phyloP scores from a whole-genome alignment of 2,888 invertebrate genomes.

The Dione juno region DNA sequence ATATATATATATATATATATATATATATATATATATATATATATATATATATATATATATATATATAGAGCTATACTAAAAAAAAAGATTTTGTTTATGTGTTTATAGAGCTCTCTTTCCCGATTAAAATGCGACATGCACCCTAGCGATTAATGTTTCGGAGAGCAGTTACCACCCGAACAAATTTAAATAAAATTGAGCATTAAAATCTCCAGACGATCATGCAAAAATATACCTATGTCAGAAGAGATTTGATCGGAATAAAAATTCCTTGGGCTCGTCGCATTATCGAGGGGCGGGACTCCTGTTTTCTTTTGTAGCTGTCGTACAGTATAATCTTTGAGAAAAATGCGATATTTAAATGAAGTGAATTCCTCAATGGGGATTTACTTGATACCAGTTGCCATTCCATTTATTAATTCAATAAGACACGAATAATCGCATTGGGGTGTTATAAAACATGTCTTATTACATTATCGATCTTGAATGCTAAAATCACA shows the following conservation, averaged over 20 bases:
- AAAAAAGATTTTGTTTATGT: not conserved
- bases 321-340: slow-evolving; percentile 84
- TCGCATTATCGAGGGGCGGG: slow-evolving; percentile 81
- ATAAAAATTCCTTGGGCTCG: slow-evolving; percentile 82
- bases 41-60: too few relatives aligned
- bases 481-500: slow-evolving; percentile 1
- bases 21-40: too few relatives aligned
- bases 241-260: slow-evolving; percentile 82
- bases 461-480: slow-evolving; percentile 52
- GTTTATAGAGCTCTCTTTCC: not conserved
- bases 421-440: slow-evolving; percentile 59
- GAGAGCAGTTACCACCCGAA: slow-evolving; percentile 75
- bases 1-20: too few relatives aligned
- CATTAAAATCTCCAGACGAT: slow-evolving; percentile 81
- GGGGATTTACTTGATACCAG: slow-evolving; percentile 73
- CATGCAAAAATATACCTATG: slow-evolving; percentile 82
- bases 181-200: slow-evolving; percentile 83
- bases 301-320: slow-evolving; percentile 83
- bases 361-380: slow-evolving; percentile 80
- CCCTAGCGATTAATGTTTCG: slow-evolving; percentile 77
- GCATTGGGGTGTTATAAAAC: slow-evolving; percentile 52
- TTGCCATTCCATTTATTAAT: slow-evolving; percentile 75
- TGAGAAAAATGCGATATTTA: slow-evolving; percentile 84
- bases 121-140: slow-evolving; percentile 78
- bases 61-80: too few relatives aligned